Percentiles rank a stretch among this genome's conserved stretches.
These are phyloP conservation scores for Neopipo cinnamomea DNA, from an alignment of 2,113 vertebrate genomes.

Conservation along the genomic window DNA sequence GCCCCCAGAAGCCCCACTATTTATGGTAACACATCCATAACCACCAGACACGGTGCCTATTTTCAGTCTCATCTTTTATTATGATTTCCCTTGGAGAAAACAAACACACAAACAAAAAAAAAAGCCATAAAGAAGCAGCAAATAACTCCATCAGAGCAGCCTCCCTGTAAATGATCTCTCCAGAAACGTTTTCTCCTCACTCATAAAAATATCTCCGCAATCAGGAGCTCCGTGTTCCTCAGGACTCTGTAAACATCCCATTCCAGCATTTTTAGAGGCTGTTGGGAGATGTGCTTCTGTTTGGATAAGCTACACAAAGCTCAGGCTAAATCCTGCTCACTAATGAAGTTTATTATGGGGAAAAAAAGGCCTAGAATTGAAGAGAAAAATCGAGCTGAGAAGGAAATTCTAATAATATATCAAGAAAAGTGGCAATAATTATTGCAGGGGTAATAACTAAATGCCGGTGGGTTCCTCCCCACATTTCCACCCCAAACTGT, in stretches of 20 bases:
- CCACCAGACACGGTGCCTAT: background rate
- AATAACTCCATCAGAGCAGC: background rate
- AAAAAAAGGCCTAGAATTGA: background rate
- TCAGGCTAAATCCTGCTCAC: background rate
- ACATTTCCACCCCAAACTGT: background rate
- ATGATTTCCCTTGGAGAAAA: slow-evolving; percentile 10
- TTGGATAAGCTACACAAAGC: background rate
- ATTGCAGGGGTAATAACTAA: background rate
- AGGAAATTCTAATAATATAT: background rate
- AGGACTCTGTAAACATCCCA: background rate
- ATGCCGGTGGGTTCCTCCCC: background rate
- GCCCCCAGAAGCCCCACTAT: background rate
- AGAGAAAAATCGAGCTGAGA: background rate
- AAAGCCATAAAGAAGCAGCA: background rate
- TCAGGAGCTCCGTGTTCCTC: background rate
- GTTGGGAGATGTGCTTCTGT: background rate
- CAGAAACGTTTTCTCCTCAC: background rate
- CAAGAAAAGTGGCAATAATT: background rate
- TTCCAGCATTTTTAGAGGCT: background rate
- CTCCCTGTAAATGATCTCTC: background rate
- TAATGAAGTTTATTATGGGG: background rate
- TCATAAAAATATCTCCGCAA: background rate
- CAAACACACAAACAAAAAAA: background rate
- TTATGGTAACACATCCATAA: slow-evolving; percentile 5
- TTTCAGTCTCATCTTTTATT: slow-evolving; percentile 16